phyloP scores from a whole-genome alignment of 2,113 vertebrate genomes.

The Neolamprologus longior region DNA sequence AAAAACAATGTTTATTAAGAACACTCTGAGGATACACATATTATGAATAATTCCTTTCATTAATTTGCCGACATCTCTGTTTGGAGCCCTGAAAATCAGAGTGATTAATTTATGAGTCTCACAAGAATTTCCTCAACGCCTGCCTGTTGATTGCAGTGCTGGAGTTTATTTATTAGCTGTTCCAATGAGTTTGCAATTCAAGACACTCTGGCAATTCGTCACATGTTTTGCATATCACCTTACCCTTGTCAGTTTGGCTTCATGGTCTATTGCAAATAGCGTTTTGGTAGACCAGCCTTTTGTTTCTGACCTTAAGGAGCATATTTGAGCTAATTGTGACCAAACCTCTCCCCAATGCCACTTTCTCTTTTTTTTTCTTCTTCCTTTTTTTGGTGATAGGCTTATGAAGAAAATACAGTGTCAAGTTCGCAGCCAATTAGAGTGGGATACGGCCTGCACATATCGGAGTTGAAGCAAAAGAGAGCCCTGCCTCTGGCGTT shows the following conservation, averaged over 20 bases:
- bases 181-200: conserved; percentile 53
- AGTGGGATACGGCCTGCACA: conserved; percentile 11
- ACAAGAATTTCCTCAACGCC: conserved; percentile 70
- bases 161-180: conserved; percentile 73
- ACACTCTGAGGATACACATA: conserved; percentile 67
- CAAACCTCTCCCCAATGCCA: neutral
- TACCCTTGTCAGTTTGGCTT: conserved; percentile 47
- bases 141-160: conserved; percentile 76
- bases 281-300: conserved; percentile 12
- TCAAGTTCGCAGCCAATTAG: conserved; percentile 61
- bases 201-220: conserved; percentile 56
- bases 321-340: conserved; percentile 9
- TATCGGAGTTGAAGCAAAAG: conserved; percentile 1
- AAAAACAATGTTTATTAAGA: conserved; percentile 76
- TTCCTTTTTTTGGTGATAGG: conserved; percentile 27
- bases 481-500: conserved; percentile 62
- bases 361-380: neutral
- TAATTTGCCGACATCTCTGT: conserved; percentile 71
- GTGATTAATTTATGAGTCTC: conserved; percentile 74
- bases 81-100: conserved; percentile 66
- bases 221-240: conserved; percentile 56
- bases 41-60: conserved; percentile 77
- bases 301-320: neutral
- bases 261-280: conserved; percentile 32
- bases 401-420: conserved; percentile 25